phyloP scores from a whole-genome alignment of 1,140 invertebrate species.

The Trichoplusia ni region DNA sequence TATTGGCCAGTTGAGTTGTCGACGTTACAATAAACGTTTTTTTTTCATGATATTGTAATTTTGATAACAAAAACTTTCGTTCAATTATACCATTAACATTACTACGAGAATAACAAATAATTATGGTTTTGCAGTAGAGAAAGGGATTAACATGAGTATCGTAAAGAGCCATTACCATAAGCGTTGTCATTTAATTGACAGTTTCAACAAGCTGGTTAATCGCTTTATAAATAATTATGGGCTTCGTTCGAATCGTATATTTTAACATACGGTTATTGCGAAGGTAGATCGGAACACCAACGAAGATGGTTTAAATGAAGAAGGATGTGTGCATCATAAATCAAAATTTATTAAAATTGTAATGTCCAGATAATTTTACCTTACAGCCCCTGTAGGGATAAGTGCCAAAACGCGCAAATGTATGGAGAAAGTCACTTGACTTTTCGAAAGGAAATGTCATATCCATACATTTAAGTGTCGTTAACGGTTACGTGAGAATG shows the following conservation, averaged over 20 bases:
- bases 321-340: too few species aligned
- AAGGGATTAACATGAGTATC: constrained; percentile 11
- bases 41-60: constrained; percentile 15
- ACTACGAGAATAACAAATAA: constrained; percentile 1
- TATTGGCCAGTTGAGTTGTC: constrained; percentile 3
- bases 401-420: too few species aligned
- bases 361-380: too few species aligned
- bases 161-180: constrained; percentile 15
- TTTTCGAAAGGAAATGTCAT: too few species aligned
- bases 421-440: too few species aligned
- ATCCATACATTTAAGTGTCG: too few species aligned
- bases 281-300: neutral
- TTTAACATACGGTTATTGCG: neutral
- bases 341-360: too few species aligned
- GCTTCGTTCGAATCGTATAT: neutral
- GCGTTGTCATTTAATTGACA: constrained; percentile 13
- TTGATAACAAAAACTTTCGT: neutral
- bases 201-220: constrained; percentile 17
- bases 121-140: constrained; percentile 21
- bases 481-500: too few species aligned
- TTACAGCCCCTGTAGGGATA: too few species aligned
- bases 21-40: constrained; percentile 13
- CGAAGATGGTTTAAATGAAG: neutral
- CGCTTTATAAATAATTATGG: constrained; percentile 21
- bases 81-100: neutral